Evolutionary conservation across 2,113 vertebrate genomes (phyloP).

Genomic region (Perognathus longimembris): DNA sequence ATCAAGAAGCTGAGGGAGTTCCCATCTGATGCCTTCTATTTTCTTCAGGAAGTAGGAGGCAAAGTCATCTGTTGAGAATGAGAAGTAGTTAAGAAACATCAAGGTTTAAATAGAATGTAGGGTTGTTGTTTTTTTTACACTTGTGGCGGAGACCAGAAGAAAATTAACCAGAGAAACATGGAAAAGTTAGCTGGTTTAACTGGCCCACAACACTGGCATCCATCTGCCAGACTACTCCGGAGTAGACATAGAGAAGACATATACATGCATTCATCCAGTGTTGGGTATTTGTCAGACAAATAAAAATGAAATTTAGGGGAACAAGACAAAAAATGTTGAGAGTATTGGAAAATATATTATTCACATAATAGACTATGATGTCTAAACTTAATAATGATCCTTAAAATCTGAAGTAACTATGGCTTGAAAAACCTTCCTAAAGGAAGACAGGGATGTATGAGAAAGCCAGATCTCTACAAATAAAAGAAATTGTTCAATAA

Average conservation of each 20-base stretch:
- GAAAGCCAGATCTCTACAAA: background rate
- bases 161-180: slow-evolving; percentile 6
- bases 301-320: background rate
- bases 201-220: background rate
- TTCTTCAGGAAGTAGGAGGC: slow-evolving; percentile 76
- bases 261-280: background rate
- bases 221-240: background rate
- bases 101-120: slow-evolving; percentile 26
- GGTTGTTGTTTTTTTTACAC: slow-evolving; percentile 17
- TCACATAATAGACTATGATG: background rate
- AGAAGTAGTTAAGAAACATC: slow-evolving; percentile 58
- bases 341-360: background rate
- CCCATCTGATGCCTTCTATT: slow-evolving; percentile 79
- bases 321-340: background rate
- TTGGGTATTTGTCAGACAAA: background rate
- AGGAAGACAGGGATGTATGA: background rate
- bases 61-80: slow-evolving; percentile 75
- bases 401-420: too few relatives aligned
- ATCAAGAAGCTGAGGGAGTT: slow-evolving; percentile 70
- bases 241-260: background rate
- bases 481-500: background rate
- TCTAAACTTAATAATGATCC: slow-evolving; percentile 6
- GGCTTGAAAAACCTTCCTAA: background rate
- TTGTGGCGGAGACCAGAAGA: background rate
- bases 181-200: background rate